These are phyloP conservation scores for Pristionchus fissidentatus DNA, from an alignment of 2,888 invertebrate genomes.

Conservation along the genomic window DNA sequence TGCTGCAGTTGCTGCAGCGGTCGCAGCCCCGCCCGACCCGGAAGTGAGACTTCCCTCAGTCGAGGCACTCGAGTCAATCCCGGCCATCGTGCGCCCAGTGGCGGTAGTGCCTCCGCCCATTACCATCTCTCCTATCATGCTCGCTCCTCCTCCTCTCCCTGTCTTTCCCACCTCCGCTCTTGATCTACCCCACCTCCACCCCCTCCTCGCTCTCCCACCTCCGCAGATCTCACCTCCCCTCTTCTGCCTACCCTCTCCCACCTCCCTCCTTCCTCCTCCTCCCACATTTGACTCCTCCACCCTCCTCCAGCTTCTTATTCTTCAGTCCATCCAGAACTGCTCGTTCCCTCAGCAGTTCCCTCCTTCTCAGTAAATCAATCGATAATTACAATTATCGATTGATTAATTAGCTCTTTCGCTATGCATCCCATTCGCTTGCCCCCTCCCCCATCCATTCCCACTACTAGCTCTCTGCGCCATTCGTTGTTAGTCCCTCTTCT, in stretches of 20 bases:
- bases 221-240: constrained; percentile 40
- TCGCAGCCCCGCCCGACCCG: constrained; percentile 12
- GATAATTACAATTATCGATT: too few relatives aligned
- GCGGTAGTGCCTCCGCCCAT: neutral
- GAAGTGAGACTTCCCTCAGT: constrained; percentile 17
- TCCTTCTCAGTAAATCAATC: too few relatives aligned
- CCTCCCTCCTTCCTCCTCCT: constrained; percentile 24
- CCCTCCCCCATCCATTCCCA: constrained; percentile 3
- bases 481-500: neutral
- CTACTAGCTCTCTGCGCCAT: neutral
- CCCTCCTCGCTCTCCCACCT: constrained; percentile 49
- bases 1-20: too few relatives aligned
- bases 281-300: neutral
- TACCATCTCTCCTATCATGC: neutral
- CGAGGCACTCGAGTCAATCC: neutral
- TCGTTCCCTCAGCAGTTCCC: constrained; percentile 45
- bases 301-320: constrained; percentile 7
- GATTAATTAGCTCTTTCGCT: constrained; percentile 47
- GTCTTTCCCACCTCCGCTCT: neutral
- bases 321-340: constrained; percentile 41
- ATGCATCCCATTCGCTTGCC: constrained; percentile 37
- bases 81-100: too few relatives aligned
- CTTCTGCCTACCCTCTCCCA: constrained; percentile 44
- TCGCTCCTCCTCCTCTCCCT: neutral
- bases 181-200: constrained; percentile 40